phyloP scores from a whole-genome alignment of 2,797 vertebrate genomes.

The Lepus townsendii region DNA sequence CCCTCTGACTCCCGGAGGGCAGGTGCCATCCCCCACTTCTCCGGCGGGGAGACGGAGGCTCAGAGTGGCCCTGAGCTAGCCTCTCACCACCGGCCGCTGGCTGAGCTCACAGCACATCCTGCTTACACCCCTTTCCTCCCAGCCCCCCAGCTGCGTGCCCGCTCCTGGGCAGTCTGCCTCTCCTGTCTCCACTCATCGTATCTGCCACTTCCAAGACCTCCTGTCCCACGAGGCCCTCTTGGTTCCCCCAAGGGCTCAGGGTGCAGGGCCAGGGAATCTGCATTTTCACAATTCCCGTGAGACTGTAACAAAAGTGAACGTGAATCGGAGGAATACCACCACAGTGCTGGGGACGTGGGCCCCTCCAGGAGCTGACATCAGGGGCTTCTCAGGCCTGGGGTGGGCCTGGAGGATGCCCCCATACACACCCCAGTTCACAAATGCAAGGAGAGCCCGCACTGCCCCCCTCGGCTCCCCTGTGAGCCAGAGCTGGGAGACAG shows the following conservation, averaged over 20 bases:
- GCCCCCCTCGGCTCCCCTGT: neutral
- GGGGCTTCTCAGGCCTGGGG: neutral
- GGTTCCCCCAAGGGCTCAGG: neutral
- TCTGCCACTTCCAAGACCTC: neutral
- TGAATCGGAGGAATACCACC: neutral
- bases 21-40: neutral
- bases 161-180: neutral
- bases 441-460: neutral
- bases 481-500: neutral
- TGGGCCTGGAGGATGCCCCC: neutral
- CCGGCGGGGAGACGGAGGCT: neutral
- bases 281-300: neutral
- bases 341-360: fast-evolving
- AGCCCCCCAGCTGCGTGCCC: too few relatives aligned
- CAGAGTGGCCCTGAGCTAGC: neutral
- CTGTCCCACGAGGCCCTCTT: neutral
- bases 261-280: neutral
- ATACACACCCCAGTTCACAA: neutral
- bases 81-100: neutral
- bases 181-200: neutral
- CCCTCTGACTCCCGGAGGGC: neutral
- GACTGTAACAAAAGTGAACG: neutral
- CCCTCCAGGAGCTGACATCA: neutral
- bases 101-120: neutral
- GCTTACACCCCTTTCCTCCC: too few relatives aligned